Evolutionary conservation across 2,797 vertebrate species (phyloP).

Genomic region (Malurus splendens): DNA sequence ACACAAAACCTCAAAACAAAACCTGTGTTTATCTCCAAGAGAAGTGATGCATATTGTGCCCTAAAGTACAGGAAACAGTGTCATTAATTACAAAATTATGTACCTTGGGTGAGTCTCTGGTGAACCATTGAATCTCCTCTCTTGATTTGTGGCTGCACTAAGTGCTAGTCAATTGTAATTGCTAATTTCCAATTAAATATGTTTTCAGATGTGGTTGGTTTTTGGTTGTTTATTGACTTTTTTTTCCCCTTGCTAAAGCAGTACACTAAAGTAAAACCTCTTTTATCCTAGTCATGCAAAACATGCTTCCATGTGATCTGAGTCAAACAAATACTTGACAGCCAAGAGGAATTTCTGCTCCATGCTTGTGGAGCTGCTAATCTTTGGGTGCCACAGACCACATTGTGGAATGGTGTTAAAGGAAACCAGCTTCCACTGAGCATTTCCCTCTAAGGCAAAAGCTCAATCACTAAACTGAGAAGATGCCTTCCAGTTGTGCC

Average conservation of each 20-base stretch:
- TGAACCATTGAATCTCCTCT: neutral
- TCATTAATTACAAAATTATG: neutral
- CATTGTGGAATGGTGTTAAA: neutral
- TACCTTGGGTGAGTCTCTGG: neutral
- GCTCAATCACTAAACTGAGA: neutral
- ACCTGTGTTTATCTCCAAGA: neutral
- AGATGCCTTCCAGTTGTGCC: neutral
- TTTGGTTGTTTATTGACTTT: neutral
- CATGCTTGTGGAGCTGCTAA: neutral
- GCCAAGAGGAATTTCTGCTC: neutral
- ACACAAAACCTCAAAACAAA: neutral
- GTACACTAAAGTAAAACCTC: neutral
- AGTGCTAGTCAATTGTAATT: neutral
- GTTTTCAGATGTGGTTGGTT: neutral
- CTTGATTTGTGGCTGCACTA: neutral
- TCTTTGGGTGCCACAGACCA: rapidly evolving
- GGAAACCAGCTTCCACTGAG: neutral
- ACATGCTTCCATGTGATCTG: rapidly evolving
- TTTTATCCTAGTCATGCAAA: neutral
- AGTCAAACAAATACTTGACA: neutral
- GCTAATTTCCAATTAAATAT: neutral
- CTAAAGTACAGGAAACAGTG: neutral
- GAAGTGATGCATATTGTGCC: neutral
- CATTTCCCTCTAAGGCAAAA: neutral
- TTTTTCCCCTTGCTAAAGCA: neutral